A percentile compares a stretch with the other conserved stretches of the same genome.
Conservation (phyloP, 2,888 invertebrate genomes). For the Carabus problematicus region DNA sequence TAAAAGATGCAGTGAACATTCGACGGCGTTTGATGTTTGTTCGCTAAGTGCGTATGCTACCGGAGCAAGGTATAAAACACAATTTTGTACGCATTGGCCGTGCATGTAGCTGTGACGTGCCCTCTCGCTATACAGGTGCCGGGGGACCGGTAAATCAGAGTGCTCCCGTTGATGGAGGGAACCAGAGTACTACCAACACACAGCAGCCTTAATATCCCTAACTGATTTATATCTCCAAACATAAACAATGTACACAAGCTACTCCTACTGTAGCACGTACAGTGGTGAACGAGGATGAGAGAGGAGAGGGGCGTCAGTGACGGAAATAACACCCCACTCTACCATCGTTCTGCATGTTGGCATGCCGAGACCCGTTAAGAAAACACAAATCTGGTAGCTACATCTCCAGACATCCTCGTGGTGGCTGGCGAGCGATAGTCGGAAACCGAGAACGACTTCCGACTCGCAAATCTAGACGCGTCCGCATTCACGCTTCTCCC, state of each 20-base stretch:
- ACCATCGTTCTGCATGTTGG: background rate
- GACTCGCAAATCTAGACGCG: constrained; percentile 32
- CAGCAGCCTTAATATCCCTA: constrained; percentile 59
- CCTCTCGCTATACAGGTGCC: background rate
- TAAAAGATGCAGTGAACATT: too few species aligned
- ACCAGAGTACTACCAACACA: constrained; percentile 48
- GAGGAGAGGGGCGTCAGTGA: background rate
- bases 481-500: constrained; percentile 21
- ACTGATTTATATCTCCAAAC: constrained; percentile 54
- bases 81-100: too few species aligned
- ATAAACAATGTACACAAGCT: constrained; percentile 47
- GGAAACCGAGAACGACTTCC: constrained; percentile 41
- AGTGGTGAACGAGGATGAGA: background rate
- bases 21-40: too few species aligned
- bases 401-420: constrained; percentile 17
- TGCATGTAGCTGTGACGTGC: too few species aligned
- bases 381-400: constrained; percentile 37
- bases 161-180: constrained; percentile 56
- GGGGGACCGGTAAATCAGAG: constrained; percentile 24
- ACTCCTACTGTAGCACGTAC: too few species aligned
- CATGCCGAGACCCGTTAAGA: constrained; percentile 30
- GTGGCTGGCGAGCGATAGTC: constrained; percentile 27
- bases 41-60: constrained; percentile 16
- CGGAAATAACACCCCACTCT: constrained; percentile 2
- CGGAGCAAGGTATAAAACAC: too few species aligned